phyloP scores from a whole-genome alignment of 2,888 invertebrate species.

The Drosophila macrospina region DNA sequence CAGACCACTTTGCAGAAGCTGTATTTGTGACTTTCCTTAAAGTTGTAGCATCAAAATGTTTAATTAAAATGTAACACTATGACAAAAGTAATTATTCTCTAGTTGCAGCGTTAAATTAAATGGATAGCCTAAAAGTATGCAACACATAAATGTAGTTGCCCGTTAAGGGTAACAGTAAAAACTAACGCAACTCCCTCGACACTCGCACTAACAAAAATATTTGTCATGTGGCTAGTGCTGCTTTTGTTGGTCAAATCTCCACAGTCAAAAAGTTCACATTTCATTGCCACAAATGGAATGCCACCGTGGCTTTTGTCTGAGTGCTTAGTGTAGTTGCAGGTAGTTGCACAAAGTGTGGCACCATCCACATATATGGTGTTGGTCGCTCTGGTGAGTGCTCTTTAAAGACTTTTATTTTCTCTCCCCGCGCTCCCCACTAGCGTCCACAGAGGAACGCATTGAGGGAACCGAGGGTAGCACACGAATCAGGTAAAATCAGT shows the following conservation, averaged over 20 bases:
- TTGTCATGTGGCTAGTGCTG: slow-evolving; percentile 12
- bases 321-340: slow-evolving; percentile 39
- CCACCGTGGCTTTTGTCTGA: slow-evolving; percentile 37
- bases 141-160: neutral
- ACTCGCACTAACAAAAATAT: slow-evolving; percentile 2
- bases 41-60: neutral
- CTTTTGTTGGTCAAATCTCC: slow-evolving; percentile 13
- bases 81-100: neutral
- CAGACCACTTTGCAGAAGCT: slow-evolving; percentile 66
- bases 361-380: slow-evolving; percentile 1
- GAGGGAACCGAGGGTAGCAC: slow-evolving; percentile 9
- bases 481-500: neutral
- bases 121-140: slow-evolving; percentile 59
- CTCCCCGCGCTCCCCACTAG: neutral
- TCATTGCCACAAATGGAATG: slow-evolving; percentile 53
- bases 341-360: slow-evolving; percentile 27
- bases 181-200: neutral
- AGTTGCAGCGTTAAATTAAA: neutral
- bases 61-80: neutral
- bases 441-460: slow-evolving; percentile 2
- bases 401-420: neutral
- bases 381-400: slow-evolving; percentile 4
- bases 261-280: slow-evolving; percentile 49
- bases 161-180: slow-evolving; percentile 2
- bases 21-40: neutral